Evolutionary conservation across 2,888 invertebrate species (phyloP).

Genomic region (Tyria jacobaeae): DNA sequence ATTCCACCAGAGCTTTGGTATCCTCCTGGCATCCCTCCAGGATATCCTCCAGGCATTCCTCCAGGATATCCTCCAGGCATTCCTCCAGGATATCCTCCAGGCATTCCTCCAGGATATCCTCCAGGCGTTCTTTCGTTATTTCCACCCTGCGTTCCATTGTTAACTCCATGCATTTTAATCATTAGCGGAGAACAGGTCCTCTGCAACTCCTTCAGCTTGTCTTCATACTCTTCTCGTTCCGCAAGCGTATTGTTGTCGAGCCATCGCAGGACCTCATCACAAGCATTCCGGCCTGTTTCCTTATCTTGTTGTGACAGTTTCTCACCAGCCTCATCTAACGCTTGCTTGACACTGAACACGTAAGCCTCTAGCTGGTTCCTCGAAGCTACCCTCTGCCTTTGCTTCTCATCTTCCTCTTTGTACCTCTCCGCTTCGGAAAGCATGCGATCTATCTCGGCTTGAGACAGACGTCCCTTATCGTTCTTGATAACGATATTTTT

Average conservation of each 20-base stretch:
- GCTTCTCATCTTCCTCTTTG: constrained; percentile 17
- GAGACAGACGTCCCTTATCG: constrained; percentile 14
- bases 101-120: constrained; percentile 9
- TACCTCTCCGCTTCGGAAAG: constrained; percentile 15
- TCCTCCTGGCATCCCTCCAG: constrained; percentile 6
- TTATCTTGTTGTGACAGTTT: constrained; percentile 89
- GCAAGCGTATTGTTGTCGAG: constrained; percentile 89
- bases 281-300: constrained; percentile 75
- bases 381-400: constrained; percentile 9
- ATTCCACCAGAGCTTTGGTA: not conserved
- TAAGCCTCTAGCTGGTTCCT: constrained; percentile 15
- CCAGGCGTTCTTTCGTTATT: constrained; percentile 29
- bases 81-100: constrained; percentile 9
- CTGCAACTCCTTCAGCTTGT: constrained; percentile 87
- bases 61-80: too few species aligned
- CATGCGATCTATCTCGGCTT: constrained; percentile 16
- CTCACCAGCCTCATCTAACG: constrained; percentile 87
- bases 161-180: constrained; percentile 87
- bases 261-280: constrained; percentile 89
- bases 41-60: constrained; percentile 9
- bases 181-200: constrained; percentile 86
- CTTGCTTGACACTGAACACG: constrained; percentile 80
- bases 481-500: constrained; percentile 19
- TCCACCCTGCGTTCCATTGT: constrained; percentile 38
- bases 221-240: constrained; percentile 88